Conservation (phyloP, 1,140 invertebrate genomes). For the Akabosia matsudoensis region DNA sequence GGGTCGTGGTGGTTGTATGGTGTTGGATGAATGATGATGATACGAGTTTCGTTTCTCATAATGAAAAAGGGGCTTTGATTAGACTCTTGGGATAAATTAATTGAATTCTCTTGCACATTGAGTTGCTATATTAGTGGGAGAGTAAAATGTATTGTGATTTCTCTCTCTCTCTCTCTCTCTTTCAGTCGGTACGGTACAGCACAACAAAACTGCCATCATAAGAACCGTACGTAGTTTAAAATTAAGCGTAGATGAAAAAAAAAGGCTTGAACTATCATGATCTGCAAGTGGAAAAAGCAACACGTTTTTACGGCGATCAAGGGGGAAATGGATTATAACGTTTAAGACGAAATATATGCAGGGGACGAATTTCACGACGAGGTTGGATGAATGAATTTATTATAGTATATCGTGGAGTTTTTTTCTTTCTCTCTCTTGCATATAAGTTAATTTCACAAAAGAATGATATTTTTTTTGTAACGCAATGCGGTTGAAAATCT, state of each 20-base stretch:
- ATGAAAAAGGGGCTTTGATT: conserved; percentile 22
- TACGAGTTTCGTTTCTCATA: conserved; percentile 16
- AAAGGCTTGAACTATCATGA: neutral
- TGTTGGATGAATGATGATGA: conserved; percentile 24
- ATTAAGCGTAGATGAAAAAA: too few species aligned
- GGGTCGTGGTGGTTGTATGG: neutral
- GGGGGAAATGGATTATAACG: conserved; percentile 21
- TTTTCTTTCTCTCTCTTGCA: neutral
- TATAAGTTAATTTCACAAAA: too few species aligned
- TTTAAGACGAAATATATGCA: neutral
- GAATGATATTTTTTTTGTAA: too few species aligned
- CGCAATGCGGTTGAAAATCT: too few species aligned
- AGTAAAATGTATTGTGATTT: neutral
- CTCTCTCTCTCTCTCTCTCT: neutral
- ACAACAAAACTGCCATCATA: too few species aligned
- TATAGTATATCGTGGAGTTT: neutral
- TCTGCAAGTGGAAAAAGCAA: neutral
- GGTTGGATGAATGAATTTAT: conserved; percentile 20
- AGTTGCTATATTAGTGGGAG: neutral
- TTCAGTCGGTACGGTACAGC: neutral
- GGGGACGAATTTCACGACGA: conserved; percentile 1
- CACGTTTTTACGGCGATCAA: neutral
- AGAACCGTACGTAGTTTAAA: too few species aligned
- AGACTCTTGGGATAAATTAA: conserved; percentile 25
- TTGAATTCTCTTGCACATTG: conserved; percentile 7